Percentiles rank a stretch among this genome's conserved stretches.
Evolutionary conservation across 37 sponge, comb jelly and placozoan genomes (phyloP).

Genomic region (Amphimedon queenslandica): DNA sequence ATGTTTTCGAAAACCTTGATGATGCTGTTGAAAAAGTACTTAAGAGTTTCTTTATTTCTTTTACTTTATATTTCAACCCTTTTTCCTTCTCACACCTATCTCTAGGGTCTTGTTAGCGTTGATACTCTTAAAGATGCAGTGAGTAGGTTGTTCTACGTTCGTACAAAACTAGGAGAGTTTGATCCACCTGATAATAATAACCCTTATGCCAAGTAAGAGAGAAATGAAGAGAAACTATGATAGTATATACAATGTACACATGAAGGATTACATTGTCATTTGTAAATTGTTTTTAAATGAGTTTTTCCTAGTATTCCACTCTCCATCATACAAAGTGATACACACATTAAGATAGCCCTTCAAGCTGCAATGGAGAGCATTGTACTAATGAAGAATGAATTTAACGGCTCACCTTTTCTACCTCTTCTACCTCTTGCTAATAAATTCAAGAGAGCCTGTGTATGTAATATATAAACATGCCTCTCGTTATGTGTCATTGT

Average conservation of each 20-base stretch:
- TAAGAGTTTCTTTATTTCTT: no score
- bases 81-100: background rate
- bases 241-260: no score
- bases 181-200: constrained; percentile 63
- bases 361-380: constrained; percentile 32
- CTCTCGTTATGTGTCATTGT: background rate
- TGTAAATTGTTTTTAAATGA: no score
- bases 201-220: constrained; percentile 46
- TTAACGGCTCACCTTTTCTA: background rate
- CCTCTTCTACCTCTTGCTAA: no score
- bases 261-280: no score
- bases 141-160: constrained; percentile 36
- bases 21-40: constrained; percentile 41
- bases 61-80: background rate
- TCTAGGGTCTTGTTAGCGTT: background rate
- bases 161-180: constrained; percentile 69
- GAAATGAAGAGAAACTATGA: no score
- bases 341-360: constrained; percentile 24
- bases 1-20: constrained; percentile 27
- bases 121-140: constrained; percentile 38
- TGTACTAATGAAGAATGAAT: constrained; percentile 43
- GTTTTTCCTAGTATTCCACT: background rate
- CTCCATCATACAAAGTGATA: constrained; percentile 16
- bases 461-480: no score
- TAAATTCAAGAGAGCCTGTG: constrained; percentile 20